A percentile compares a stretch with the other conserved stretches of the same genome.
phyloP scores from a whole-genome alignment of 1,140 invertebrate species.

The Magallana ariakensis region DNA sequence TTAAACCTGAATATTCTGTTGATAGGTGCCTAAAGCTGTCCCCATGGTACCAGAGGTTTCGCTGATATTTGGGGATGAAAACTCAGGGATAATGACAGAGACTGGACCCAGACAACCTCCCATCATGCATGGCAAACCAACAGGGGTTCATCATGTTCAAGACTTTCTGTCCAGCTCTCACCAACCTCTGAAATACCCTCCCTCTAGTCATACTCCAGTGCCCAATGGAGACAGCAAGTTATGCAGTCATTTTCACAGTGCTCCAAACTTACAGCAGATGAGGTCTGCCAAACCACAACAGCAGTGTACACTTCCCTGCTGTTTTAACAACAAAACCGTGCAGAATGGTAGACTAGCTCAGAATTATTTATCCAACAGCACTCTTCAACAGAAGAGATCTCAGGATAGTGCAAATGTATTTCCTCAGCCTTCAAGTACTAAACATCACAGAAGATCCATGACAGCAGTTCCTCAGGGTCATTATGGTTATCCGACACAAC shows the following conservation, averaged over 20 bases:
- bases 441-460: constrained; percentile 7
- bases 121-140: constrained; percentile 53
- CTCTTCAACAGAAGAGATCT: neutral
- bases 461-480: neutral
- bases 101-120: constrained; percentile 45
- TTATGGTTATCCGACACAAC: constrained; percentile 5
- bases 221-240: neutral
- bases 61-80: constrained; percentile 72
- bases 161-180: constrained; percentile 43
- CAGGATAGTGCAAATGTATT: neutral
- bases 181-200: neutral
- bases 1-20: constrained; percentile 40
- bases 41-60: constrained; percentile 76
- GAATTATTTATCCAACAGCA: neutral
- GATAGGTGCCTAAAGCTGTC: constrained; percentile 63
- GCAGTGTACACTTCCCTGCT: constrained; percentile 8
- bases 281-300: neutral
- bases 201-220: constrained; percentile 13
- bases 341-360: constrained; percentile 22
- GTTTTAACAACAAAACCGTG: neutral
- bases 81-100: constrained; percentile 49
- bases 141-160: constrained; percentile 47
- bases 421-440: constrained; percentile 18
- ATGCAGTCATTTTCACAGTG: constrained; percentile 42
- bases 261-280: constrained; percentile 45